Evolutionary conservation across 2,888 invertebrate species (phyloP), one percentile per base, ranked within the genome.

Genomic region (Cheilosia urbana): DNA sequence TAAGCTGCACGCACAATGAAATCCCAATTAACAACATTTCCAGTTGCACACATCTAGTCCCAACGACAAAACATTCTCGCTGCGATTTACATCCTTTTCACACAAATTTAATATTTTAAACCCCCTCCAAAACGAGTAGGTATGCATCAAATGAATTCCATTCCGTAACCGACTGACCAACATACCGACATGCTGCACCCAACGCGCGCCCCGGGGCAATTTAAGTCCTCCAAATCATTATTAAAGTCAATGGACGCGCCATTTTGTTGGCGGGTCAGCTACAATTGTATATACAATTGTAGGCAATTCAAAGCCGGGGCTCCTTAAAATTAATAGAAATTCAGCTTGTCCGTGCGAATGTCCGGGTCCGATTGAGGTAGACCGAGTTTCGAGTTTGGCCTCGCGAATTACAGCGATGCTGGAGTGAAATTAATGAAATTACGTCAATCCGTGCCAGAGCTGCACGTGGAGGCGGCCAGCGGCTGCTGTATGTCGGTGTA

Each of bases 321-420:
- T 45, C n/a, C 66, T 62, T 24, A 57, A 68, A 78, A 83, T 82
- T 73, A 78, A 83, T 83, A 83, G 72, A 72, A 47, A 68, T 62
- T 62, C 66, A 62, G 66, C 19, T 34, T 24, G 66, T 62, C 66
- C 62, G 45, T 60, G 62, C 51, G 63, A 77, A 60, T 73, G 78
- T 73, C 55, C 68, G 49, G 53, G 47, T 62, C 21, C 65, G 53
- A 73, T 69, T 83, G 83, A 40, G 78, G 83, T 79, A 51, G 63
- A 73, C 83, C 83, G 73, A 83, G 69, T 79, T 83, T 73, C 63
- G 73, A 68, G 73, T 79, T 66, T 73, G 83, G 83, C 73, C 78
- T 62, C 58, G 51, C 68, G 47, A 68, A 79, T 77, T 83, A 78
- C 77, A 66, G 15, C 47, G 24, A 49, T 15, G 21, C 66, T 1